Evolutionary conservation across 2,888 invertebrate species (phyloP), one percentile per base, ranked within the genome.

Genomic region (Watsonalla binaria): DNA sequence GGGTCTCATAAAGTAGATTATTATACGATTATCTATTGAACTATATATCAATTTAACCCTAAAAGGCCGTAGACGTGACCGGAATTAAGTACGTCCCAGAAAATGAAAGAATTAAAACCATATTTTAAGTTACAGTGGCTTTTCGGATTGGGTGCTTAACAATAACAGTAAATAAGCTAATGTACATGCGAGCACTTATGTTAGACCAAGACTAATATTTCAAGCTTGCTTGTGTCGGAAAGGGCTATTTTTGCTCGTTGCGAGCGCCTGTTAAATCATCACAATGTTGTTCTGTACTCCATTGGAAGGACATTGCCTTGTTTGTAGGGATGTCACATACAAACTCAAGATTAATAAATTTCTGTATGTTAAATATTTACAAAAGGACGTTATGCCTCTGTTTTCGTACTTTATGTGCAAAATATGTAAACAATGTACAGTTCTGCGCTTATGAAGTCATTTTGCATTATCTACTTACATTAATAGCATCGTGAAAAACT

Each of bases 161-260:
- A 42, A 42, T 42, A 42, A 42, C 42, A 42, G 42, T 42, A 42
- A 42, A 42, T 42, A 42, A 42, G 42, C 8, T 42, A 2, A 42
- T 6, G 9, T 11, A 37, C 37, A 48, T 48, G 35, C 35, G 34
- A 13, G 35, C 14, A 49, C 47, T 51, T 57, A 53, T 52, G 53
- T 56, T 60, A 66, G 63, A 62, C 57, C 59, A 62, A 61, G 68
- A 68, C 69, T 69, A 72, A 76, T 78, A 76, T 76, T 71, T 75
- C 74, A 76, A 69, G 61, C 66, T 68, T 59, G 63, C 62, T 59
- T 57, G 62, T 68, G 76, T 76, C 76, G 80, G 82, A 80, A 82
- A 82, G 71, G 74, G 77, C 78, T 83, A 83, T 84, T 86, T 84
- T 83, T 72, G 80, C 78, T 81, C 76, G 68, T 83, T 82, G 80